Evolutionary conservation across 2,113 vertebrate species (phyloP).

Genomic region (Anguilla rostrata): DNA sequence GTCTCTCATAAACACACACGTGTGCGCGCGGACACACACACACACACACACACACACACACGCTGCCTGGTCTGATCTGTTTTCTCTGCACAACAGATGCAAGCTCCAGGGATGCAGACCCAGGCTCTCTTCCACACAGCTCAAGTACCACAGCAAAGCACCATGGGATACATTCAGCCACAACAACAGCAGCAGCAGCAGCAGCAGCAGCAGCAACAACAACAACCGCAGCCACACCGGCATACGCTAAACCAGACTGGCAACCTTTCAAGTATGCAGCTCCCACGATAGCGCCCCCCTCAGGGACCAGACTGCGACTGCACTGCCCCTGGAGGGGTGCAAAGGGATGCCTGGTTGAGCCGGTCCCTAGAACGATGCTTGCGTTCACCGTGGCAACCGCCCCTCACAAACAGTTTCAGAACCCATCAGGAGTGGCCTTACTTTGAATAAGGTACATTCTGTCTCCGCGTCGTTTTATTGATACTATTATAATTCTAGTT

Average conservation of each 20-base stretch:
- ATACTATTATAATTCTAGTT: background rate
- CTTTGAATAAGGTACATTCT: background rate
- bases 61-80: background rate
- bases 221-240: slow-evolving; percentile 48
- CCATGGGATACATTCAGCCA: slow-evolving; percentile 72
- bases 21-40: background rate
- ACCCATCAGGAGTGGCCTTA: background rate
- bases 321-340: too few relatives aligned
- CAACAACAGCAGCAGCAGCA: slow-evolving; percentile 44
- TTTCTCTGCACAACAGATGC: slow-evolving; percentile 65
- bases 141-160: slow-evolving; percentile 59
- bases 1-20: background rate
- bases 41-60: background rate
- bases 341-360: background rate
- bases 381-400: background rate
- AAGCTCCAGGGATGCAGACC: slow-evolving; percentile 61
- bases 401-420: background rate
- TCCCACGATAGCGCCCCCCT: background rate
- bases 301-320: background rate
- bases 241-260: slow-evolving; percentile 35
- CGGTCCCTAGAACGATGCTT: background rate
- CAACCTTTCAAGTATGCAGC: background rate
- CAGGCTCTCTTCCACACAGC: slow-evolving; percentile 68
- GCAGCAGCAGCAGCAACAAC: slow-evolving; percentile 29
- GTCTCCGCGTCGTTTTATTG: background rate